A percentile compares a stretch with the other conserved stretches of the same genome.
Evolutionary conservation across 2,797 vertebrate genomes (phyloP).

Genomic region (Crotalus adamanteus): DNA sequence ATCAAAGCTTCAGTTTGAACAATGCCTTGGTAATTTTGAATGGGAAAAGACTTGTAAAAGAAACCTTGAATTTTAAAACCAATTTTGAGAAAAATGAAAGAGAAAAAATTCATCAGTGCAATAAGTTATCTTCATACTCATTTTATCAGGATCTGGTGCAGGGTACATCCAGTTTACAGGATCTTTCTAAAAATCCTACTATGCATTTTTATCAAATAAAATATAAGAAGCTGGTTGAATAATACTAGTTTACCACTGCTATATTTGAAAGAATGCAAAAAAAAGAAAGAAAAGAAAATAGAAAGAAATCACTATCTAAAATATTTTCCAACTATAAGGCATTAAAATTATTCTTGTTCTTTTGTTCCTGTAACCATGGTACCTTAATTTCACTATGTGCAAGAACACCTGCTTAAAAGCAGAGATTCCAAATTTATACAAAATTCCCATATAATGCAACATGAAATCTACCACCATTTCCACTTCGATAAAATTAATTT

Average conservation of each 20-base stretch:
- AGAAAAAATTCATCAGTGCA: neutral
- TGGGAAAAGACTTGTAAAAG: constrained; percentile 55
- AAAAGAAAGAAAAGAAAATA: constrained; percentile 44
- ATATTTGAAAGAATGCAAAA: constrained; percentile 45
- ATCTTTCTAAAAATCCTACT: neutral
- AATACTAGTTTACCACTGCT: constrained; percentile 49
- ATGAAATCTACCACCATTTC: constrained; percentile 35
- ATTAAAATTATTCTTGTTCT: constrained; percentile 43
- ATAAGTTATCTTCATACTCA: neutral
- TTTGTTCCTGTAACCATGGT: constrained; percentile 47
- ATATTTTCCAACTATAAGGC: constrained; percentile 55
- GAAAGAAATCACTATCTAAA: constrained; percentile 27
- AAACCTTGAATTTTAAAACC: constrained; percentile 46
- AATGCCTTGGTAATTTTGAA: constrained; percentile 56
- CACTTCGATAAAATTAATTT: constrained; percentile 33
- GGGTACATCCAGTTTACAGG: neutral
- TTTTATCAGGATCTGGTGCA: neutral
- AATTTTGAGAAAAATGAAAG: constrained; percentile 29
- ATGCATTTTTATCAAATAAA: neutral
- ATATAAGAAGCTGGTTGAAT: constrained; percentile 16
- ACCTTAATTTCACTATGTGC: constrained; percentile 45
- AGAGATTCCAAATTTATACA: constrained; percentile 50
- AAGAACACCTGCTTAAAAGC: constrained; percentile 31
- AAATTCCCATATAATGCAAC: constrained; percentile 19
- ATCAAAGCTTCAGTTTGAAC: constrained; percentile 62